Evolutionary conservation across 2,113 vertebrate species (phyloP).

Genomic region (Dolichallabes microphthalmus): DNA sequence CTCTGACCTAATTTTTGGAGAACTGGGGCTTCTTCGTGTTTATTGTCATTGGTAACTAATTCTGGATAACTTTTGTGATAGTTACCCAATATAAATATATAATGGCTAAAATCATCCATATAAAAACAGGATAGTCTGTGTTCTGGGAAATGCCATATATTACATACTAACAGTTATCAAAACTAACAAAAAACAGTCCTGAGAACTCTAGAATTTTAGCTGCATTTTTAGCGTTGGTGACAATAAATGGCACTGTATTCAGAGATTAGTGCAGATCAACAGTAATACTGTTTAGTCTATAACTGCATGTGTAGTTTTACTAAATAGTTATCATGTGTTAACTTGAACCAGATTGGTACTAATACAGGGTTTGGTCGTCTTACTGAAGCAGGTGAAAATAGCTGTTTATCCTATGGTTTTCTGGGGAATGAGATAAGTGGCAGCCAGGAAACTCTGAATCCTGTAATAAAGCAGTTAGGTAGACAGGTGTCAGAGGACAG

Average conservation of each 20-base stretch:
- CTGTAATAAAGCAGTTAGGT: constrained; percentile 44
- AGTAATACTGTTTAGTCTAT: neutral
- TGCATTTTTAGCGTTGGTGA: neutral
- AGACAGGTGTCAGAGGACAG: constrained; percentile 48
- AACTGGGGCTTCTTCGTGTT: too few relatives aligned
- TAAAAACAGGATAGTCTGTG: too few relatives aligned
- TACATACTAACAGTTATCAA: too few relatives aligned
- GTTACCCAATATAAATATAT: too few relatives aligned
- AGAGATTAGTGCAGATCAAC: neutral
- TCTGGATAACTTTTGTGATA: too few relatives aligned
- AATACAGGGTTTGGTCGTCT: constrained; percentile 28
- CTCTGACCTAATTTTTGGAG: too few relatives aligned
- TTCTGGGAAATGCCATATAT: too few relatives aligned
- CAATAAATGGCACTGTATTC: neutral
- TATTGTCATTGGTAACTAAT: too few relatives aligned
- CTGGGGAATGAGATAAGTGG: constrained; percentile 44
- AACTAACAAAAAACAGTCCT: too few relatives aligned
- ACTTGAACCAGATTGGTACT: constrained; percentile 26
- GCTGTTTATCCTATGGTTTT: constrained; percentile 36
- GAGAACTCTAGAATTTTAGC: neutral
- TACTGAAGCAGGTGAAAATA: constrained; percentile 36
- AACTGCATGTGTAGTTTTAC: neutral
- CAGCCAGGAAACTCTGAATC: constrained; percentile 21
- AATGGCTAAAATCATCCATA: too few relatives aligned
- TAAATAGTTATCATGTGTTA: constrained; percentile 31